Evolutionary conservation across 2,113 vertebrate genomes (phyloP).

Genomic region (Podocnemis expansa): DNA sequence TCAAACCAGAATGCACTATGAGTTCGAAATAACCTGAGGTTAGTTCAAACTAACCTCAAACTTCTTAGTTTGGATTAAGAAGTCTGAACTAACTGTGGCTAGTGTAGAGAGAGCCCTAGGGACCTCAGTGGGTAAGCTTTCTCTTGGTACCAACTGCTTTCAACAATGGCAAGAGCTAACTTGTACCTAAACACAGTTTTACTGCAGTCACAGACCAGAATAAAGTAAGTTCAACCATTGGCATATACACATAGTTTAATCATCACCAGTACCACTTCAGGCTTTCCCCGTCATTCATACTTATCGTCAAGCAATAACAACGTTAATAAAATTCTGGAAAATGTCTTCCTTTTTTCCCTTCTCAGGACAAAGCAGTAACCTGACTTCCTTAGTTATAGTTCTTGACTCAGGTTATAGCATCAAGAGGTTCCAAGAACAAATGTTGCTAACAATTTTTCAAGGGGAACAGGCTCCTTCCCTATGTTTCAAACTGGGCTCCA

Average conservation of each 20-base stretch:
- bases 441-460: not conserved
- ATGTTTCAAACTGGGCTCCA: not conserved
- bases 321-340: conserved; percentile 15
- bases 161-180: not conserved
- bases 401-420: conserved; percentile 1
- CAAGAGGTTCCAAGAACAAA: not conserved
- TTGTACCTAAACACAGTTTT: not conserved
- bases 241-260: not conserved
- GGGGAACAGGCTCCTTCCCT: not conserved
- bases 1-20: too few species aligned
- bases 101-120: too few species aligned
- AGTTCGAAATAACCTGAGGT: too few species aligned
- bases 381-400: conserved; percentile 22
- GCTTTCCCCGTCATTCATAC: not conserved
- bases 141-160: not conserved
- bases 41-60: too few species aligned
- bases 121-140: conserved; percentile 64
- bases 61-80: too few species aligned
- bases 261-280: not conserved
- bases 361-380: conserved; percentile 16
- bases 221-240: not conserved
- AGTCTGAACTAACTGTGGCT: too few species aligned
- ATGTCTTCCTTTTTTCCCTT: conserved; percentile 32
- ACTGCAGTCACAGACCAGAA: not conserved
- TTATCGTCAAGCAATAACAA: not conserved